These are phyloP conservation scores for Nothobranchius kuhntae DNA, from an alignment of 2,113 vertebrate genomes.

Conservation along the genomic window DNA sequence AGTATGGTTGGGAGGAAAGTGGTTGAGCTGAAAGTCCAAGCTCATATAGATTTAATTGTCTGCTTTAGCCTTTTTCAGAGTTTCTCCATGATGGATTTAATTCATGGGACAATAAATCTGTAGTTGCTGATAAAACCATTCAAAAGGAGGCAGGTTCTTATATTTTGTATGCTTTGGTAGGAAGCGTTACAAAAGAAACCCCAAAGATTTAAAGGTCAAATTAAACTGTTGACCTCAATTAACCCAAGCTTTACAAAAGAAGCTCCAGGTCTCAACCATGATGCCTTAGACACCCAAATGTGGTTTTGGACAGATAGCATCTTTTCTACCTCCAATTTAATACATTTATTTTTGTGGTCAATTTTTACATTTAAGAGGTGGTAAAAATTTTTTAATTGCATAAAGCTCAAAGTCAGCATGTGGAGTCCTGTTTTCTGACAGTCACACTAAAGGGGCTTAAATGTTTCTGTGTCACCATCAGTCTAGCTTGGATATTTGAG, in stretches of 20 bases:
- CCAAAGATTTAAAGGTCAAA: conserved; percentile 49
- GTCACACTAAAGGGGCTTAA: neutral
- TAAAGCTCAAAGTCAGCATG: neutral
- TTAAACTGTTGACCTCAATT: conserved; percentile 71
- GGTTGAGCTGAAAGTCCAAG: no score
- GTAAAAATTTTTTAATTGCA: neutral
- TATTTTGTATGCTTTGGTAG: conserved; percentile 33
- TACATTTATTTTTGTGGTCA: neutral
- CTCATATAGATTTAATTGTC: no score
- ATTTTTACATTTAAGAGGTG: neutral
- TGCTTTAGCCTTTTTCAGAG: conserved; percentile 2
- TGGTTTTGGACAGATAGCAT: conserved; percentile 46
- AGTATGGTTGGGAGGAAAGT: no score
- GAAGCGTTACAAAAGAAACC: conserved; percentile 27
- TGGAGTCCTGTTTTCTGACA: neutral
- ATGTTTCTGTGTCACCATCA: neutral
- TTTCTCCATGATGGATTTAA: conserved; percentile 19
- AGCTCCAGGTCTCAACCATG: conserved; percentile 43
- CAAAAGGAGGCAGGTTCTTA: conserved; percentile 28
- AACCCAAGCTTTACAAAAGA: conserved; percentile 46
- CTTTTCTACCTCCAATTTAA: neutral
- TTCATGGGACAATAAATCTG: conserved; percentile 31
- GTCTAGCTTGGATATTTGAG: neutral
- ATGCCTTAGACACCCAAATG: conserved; percentile 50
- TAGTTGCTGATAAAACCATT: conserved; percentile 58